A percentile compares a stretch with the other conserved stretches of the same genome.
Conservation (phyloP, 1,140 invertebrate species). For the Sycophaga agraensis region DNA sequence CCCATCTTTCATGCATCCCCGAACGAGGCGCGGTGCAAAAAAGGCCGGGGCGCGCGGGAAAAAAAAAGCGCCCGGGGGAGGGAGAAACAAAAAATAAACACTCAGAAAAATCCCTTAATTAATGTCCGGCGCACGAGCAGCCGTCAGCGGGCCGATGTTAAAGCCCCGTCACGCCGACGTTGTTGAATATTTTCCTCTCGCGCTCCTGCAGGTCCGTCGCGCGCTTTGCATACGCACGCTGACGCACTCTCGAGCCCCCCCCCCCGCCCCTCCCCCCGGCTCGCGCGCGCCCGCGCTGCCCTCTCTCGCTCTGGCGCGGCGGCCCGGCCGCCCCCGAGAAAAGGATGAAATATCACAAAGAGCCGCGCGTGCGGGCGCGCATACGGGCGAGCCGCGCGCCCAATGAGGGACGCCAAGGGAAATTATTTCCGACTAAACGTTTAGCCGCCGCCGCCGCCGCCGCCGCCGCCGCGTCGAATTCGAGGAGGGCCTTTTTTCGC, state of each 20-base stretch:
- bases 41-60: neutral
- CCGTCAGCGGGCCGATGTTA: constrained; percentile 28
- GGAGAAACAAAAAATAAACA: constrained; percentile 27
- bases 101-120: constrained; percentile 32
- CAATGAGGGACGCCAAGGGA: constrained; percentile 5
- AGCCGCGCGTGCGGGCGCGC: too few species aligned
- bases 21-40: neutral
- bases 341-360: constrained; percentile 25
- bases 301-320: neutral
- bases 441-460: too few species aligned
- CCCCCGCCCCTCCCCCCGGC: neutral
- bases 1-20: constrained; percentile 15
- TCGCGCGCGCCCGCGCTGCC: too few species aligned
- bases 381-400: too few species aligned
- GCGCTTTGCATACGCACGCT: constrained; percentile 13
- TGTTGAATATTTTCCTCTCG: constrained; percentile 13
- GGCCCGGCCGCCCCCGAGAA: neutral
- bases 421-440: constrained; percentile 27
- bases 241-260: constrained; percentile 7
- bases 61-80: neutral
- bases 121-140: constrained; percentile 23
- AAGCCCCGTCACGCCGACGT: constrained; percentile 25
- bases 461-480: too few species aligned
- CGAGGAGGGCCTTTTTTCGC: neutral
- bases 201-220: too few species aligned